These are phyloP conservation scores for Cheilosia urbana DNA, from an alignment of 2,888 invertebrate genomes.

Conservation along the genomic window DNA sequence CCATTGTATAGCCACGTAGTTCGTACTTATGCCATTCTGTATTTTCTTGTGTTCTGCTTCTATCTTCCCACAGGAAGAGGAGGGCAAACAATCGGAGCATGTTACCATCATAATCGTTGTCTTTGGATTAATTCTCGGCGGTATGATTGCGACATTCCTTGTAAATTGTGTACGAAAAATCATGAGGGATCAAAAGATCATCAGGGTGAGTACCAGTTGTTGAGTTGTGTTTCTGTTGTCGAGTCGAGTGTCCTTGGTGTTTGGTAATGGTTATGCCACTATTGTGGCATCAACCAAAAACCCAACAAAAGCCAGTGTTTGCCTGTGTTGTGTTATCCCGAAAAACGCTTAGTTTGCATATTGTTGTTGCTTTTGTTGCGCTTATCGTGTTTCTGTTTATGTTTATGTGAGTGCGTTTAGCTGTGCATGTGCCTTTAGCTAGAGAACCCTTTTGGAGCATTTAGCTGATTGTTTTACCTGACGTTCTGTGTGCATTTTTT, in stretches of 20 bases:
- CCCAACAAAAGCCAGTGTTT: conserved; percentile 26
- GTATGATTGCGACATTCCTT: conserved; percentile 94
- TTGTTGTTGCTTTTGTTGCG: conserved; percentile 1
- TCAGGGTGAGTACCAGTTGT: conserved; percentile 87
- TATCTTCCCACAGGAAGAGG: conserved; percentile 78
- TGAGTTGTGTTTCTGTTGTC: conserved; percentile 16
- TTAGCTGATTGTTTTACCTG: conserved; percentile 46
- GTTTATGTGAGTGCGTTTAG: conserved; percentile 15
- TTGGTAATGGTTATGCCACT: neutral
- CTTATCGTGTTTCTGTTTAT: conserved; percentile 4
- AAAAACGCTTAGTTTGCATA: conserved; percentile 18
- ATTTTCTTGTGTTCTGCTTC: neutral
- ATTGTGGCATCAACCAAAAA: conserved; percentile 6
- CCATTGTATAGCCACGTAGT: neutral
- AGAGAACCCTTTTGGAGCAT: conserved; percentile 14
- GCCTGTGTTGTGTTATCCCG: conserved; percentile 4
- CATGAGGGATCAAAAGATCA: conserved; percentile 93
- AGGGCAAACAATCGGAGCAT: conserved; percentile 86
- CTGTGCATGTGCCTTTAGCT: conserved; percentile 35
- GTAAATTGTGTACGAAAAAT: conserved; percentile 95
- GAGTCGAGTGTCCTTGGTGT: conserved; percentile 45
- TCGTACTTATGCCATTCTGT: conserved; percentile 8
- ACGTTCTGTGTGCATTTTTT: conserved; percentile 38
- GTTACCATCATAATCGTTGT: conserved; percentile 94
- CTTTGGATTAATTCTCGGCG: conserved; percentile 93